Base-by-base conservation (phyloP, 2,888 invertebrate genomes). In the Stenurella melanura region DNA sequence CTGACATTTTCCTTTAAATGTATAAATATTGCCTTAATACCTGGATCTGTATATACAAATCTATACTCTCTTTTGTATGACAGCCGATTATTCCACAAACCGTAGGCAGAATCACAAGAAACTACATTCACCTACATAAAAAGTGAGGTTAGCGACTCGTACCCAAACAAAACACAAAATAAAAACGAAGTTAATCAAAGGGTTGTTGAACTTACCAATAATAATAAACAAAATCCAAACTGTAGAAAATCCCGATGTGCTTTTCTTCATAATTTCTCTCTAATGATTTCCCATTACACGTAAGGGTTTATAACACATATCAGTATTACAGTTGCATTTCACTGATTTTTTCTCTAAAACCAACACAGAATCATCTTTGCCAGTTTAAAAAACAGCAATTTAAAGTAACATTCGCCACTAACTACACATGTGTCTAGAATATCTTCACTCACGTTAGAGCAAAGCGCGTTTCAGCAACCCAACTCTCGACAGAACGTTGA, bases 161-260 rank as follows among this genome's bases (percentile, higher is more conserved):
- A 71, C 17, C n/a, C 17, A 60, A 42, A 42, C 19, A 15, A 30
- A 30, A 70, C 34, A 38, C 30, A 60, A 26, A 56, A 34, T 12
- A 26, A 58, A 63, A 26, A 10, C 4, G 3, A 12, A 15, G 42
- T 42, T 38, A 57, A 68, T 56, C n/a, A 21, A 30, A 56, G 26
- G 68, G 69, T 66, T 73, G 17, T 11, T 66, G 54, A 68, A 80
- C 78, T 80, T 63, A 80, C 80, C 78, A 76, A 80, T 78, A 80
- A 77, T 66, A 78, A 77, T 70, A 78, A 80, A 74, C 71, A 80
- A 78, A 80, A 80, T 74, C 77, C 78, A 77, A 78, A 80, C 63
- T 66, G 75, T 61, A 75, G 75, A 73, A 42, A 42, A 74, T 56
- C 56, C 17, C 54, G 75, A 70, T 66, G 75, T 75, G 67, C 69